These are phyloP conservation scores for Notocelia uddmanniana DNA, from an alignment of 2,888 invertebrate genomes.

Conservation along the genomic window DNA sequence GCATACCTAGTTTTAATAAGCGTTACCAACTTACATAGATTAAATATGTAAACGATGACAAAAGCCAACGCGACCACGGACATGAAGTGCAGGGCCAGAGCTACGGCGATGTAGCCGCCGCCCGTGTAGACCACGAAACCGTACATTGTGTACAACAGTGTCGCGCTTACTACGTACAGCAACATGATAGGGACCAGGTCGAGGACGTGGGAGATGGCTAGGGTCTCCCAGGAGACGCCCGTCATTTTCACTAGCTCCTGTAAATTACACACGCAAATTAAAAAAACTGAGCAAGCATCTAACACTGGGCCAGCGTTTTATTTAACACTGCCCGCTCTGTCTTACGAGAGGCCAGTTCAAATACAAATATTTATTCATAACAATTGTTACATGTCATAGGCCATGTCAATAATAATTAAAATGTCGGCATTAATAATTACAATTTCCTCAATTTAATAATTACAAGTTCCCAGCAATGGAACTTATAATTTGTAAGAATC, in stretches of 20 bases:
- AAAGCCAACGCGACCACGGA: background rate
- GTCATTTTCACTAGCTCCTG: slow-evolving; percentile 93
- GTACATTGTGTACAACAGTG: slow-evolving; percentile 75
- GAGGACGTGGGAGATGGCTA: slow-evolving; percentile 89
- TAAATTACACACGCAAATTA: background rate
- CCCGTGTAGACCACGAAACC: slow-evolving; percentile 83
- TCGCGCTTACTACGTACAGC: slow-evolving; percentile 75
- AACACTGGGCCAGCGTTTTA: no score
- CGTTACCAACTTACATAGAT: background rate
- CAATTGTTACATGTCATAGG: no score
- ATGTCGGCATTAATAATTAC: no score
- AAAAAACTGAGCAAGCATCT: no score
- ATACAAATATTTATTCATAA: no score
- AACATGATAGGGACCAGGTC: slow-evolving; percentile 86
- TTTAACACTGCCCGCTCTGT: no score
- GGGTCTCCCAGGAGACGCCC: slow-evolving; percentile 88
- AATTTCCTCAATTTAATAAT: no score
- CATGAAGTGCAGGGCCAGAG: slow-evolving; percentile 77
- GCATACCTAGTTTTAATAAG: no score
- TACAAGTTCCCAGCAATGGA: no score
- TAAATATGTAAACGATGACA: background rate
- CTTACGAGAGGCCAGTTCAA: no score
- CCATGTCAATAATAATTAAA: no score
- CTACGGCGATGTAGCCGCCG: slow-evolving; percentile 73
- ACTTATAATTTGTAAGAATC: no score